Percentiles rank a stretch among this genome's conserved stretches.
These are phyloP conservation scores for Physeter macrocephalus DNA, from an alignment of 2,113 vertebrate genomes.

Conservation along the genomic window DNA sequence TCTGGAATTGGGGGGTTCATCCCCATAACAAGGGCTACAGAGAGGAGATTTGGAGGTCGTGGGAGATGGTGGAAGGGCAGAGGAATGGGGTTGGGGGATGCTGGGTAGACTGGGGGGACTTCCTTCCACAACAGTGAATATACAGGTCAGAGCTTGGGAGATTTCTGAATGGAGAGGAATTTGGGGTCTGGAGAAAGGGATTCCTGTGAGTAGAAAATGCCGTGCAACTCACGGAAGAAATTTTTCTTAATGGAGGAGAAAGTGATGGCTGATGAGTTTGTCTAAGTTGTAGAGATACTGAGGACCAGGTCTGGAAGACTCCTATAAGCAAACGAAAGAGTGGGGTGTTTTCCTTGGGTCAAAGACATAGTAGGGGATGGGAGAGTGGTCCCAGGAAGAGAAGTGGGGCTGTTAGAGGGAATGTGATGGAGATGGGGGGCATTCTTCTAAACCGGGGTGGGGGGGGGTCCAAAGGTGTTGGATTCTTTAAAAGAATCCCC, in stretches of 20 bases:
- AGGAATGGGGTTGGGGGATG: too few species aligned
- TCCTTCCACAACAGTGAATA: not conserved
- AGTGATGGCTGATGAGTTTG: not conserved
- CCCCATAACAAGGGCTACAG: not conserved
- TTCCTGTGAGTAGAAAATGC: not conserved
- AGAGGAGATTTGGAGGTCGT: not conserved
- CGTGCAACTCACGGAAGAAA: not conserved
- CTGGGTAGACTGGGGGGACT: not conserved
- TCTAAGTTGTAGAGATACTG: not conserved
- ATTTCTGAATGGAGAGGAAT: not conserved
- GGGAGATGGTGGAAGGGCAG: too few species aligned
- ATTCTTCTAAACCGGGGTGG: not conserved
- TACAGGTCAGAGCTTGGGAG: not conserved
- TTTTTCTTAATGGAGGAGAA: conserved; percentile 35
- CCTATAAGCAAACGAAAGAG: not conserved
- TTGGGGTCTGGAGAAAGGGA: not conserved
- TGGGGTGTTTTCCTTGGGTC: not conserved
- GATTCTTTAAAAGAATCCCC: not conserved
- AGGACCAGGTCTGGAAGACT: not conserved
- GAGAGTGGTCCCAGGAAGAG: not conserved
- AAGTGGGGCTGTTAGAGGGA: not conserved
- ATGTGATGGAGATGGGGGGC: not conserved
- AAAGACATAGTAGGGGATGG: not conserved
- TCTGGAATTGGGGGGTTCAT: not conserved
- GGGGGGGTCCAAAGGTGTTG: not conserved